Evolutionary conservation across 1,140 invertebrate species (phyloP), one percentile per base, ranked within the genome.

Genomic region (Ctenoplectra terminalis): DNA sequence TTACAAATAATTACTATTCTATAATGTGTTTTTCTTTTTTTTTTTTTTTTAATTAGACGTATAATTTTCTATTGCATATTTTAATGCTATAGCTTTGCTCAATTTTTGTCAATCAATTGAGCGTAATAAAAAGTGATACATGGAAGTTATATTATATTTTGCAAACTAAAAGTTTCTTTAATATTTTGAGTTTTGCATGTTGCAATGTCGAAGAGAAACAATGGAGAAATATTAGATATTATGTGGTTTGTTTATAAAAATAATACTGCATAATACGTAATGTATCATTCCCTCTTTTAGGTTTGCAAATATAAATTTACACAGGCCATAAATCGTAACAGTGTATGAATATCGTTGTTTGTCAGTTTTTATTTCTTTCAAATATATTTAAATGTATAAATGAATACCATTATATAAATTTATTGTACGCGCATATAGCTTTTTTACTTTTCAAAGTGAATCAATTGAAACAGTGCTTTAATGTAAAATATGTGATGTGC

Each of bases 61-160:
- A 37, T 29, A 50, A 54, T 43, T 29, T 77, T 58, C 7, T 77
- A 20, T 77, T 46, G 29, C 23, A 58, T 58, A 43, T 77, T 15
- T 58, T 67, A 54, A 52, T 64, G 8, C 15, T 66, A 46, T 34
- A 31, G 8, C 40, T 29, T 43, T 56, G 61, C 13, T 71, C 52
- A 71, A 43, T 48, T 13, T 37, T 37, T 67, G 46, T 43, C 13
- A 43, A 73, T 61, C 13, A 48, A 66, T 17, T 8, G 26, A 52
- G 13, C 54, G 40, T 34, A 69, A 46, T n/a, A 13, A 34, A n/a
- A 69, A 43, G 37, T 23, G 20, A 56, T 56, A 29, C n/a, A 8
- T 54, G 17, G 17, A 58, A 34, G n/a, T n/a, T n/a, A n/a, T n/a
- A 46, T 77, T 58, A 52, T 40, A n/a, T 23, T 37, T 7, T 60